Conservation (phyloP, 2,888 invertebrate genomes). For the Rapana venosa region DNA sequence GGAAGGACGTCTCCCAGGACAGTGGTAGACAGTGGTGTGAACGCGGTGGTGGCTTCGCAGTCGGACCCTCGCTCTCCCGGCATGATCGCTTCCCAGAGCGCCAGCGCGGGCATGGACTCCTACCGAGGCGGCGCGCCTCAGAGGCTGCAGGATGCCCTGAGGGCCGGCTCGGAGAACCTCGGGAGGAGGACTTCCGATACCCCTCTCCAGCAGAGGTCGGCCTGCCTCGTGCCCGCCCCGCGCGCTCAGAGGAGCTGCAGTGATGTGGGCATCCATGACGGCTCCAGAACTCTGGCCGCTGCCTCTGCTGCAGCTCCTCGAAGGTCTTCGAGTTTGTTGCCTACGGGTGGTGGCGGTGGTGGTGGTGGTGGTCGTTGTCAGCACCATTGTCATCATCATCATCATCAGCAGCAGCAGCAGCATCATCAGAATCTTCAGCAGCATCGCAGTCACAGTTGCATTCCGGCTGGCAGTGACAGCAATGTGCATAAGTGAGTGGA, state of each 20-base stretch:
- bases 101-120: not conserved
- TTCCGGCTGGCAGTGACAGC: not conserved
- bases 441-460: slow-evolving; percentile 27
- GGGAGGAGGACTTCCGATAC: slow-evolving; percentile 4
- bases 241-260: slow-evolving; percentile 30
- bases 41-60: too few species aligned
- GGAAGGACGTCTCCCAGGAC: not conserved
- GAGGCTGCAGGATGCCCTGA: not conserved
- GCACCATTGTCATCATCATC: not conserved
- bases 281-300: not conserved
- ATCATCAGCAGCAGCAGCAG: not conserved
- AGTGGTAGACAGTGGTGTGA: too few species aligned
- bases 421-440: not conserved
- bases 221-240: not conserved
- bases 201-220: not conserved
- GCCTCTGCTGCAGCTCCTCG: not conserved
- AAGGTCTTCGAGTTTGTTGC: not conserved
- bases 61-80: too few species aligned
- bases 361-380: not conserved
- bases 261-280: not conserved
- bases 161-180: not conserved
- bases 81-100: not conserved
- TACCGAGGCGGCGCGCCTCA: not conserved
- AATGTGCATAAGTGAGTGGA: not conserved
- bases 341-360: not conserved